Evolutionary conservation across 2,797 vertebrate genomes (phyloP).

Genomic region (Myripristis murdjan): DNA sequence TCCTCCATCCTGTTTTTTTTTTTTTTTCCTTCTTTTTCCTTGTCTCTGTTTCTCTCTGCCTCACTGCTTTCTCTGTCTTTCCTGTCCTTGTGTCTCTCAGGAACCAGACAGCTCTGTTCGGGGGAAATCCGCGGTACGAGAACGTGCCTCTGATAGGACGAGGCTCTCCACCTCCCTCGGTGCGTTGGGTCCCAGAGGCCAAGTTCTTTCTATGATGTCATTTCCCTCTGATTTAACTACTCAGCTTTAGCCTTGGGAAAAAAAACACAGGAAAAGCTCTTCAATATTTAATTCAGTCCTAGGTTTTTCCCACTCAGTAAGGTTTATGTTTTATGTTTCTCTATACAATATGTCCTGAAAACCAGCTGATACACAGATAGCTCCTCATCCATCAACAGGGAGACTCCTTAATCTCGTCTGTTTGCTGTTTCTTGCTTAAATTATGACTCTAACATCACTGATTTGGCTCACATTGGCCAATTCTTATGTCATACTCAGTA

Average conservation of each 20-base stretch:
- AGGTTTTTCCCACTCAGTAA: neutral
- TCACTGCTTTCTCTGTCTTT: neutral
- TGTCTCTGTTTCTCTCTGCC: neutral
- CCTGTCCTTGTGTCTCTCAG: conserved; percentile 71
- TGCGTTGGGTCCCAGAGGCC: conserved; percentile 84
- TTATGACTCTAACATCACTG: neutral
- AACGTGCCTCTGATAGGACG: conserved; percentile 96
- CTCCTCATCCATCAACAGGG: neutral
- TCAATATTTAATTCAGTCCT: neutral
- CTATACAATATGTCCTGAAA: too few relatives aligned
- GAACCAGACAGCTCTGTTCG: conserved; percentile 94
- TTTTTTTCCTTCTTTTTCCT: neutral
- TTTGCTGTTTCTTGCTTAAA: neutral
- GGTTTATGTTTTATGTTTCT: neutral
- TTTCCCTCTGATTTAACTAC: conserved; percentile 23
- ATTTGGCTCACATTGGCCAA: too few relatives aligned
- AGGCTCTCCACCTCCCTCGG: conserved; percentile 95
- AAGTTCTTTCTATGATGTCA: conserved; percentile 69
- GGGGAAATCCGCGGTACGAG: conserved; percentile 95
- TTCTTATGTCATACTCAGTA: neutral
- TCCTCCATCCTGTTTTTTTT: neutral
- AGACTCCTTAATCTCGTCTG: too few relatives aligned
- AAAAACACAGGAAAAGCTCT: conserved; percentile 25
- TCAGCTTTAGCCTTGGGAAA: conserved; percentile 15
- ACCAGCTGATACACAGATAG: neutral